A percentile compares a stretch with the other conserved stretches of the same genome.
Conservation (phyloP, 1,140 invertebrate genomes). For the Drosophila bocki region DNA sequence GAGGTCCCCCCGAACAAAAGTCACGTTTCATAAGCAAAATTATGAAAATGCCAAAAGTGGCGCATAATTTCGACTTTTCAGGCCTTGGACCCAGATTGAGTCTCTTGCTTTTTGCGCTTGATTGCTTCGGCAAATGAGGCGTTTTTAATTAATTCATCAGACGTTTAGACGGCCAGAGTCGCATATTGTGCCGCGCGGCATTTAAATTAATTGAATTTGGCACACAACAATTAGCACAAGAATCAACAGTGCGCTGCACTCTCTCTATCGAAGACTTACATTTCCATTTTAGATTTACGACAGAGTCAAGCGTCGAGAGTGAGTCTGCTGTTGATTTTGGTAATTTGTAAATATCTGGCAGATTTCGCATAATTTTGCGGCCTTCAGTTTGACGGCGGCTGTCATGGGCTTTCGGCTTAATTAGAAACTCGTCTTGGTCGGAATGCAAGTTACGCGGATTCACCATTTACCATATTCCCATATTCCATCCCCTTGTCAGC, state of each 20-base stretch:
- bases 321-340: constrained; percentile 69
- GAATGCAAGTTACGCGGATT: constrained; percentile 13
- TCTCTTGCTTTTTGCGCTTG: constrained; percentile 44
- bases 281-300: constrained; percentile 69
- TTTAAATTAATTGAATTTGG: constrained; percentile 56
- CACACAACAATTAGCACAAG: constrained; percentile 63
- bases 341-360: constrained; percentile 78
- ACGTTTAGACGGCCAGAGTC: constrained; percentile 24
- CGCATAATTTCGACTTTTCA: constrained; percentile 69
- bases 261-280: constrained; percentile 66
- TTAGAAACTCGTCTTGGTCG: constrained; percentile 68
- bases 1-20: constrained; percentile 51
- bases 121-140: constrained; percentile 77
- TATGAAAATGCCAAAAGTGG: constrained; percentile 75
- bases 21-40: constrained; percentile 81
- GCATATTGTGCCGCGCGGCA: constrained; percentile 55
- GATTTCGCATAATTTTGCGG: constrained; percentile 80
- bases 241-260: constrained; percentile 63
- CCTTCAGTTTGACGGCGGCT: constrained; percentile 63
- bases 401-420: constrained; percentile 71
- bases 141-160: constrained; percentile 81
- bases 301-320: constrained; percentile 1
- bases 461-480: constrained; percentile 16
- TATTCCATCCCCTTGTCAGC: constrained; percentile 23
- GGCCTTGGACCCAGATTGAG: constrained; percentile 31